Percentiles rank a stretch among this genome's conserved stretches.
phyloP scores from a whole-genome alignment of 2,113 vertebrate genomes.

The Elgaria multicarinata region DNA sequence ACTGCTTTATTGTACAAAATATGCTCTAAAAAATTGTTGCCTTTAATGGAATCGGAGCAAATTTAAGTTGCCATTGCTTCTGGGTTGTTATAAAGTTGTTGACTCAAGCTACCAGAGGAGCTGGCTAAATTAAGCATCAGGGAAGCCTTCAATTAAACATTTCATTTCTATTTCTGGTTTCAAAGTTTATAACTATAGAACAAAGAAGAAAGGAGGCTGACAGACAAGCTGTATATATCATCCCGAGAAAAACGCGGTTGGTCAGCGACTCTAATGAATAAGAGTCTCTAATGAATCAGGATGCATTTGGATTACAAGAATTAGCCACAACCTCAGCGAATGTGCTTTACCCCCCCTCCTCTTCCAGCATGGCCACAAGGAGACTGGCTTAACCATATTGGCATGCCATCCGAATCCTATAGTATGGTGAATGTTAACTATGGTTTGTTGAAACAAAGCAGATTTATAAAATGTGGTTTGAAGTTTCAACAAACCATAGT shows the following conservation, averaged over 20 bases:
- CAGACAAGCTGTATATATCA: conserved; percentile 45
- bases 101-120: conserved; percentile 65
- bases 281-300: no score
- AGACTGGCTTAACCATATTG: not conserved
- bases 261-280: no score
- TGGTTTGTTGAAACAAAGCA: no score
- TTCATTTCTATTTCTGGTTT: conserved; percentile 77
- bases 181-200: conserved; percentile 72
- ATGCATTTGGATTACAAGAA: not conserved
- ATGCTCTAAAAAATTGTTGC: conserved; percentile 63
- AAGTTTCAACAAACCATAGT: no score
- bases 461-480: no score
- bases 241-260: conserved; percentile 54
- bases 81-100: conserved; percentile 67
- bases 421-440: no score
- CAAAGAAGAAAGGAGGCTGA: conserved; percentile 70
- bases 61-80: conserved; percentile 72
- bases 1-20: conserved; percentile 55
- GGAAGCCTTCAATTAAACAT: conserved; percentile 78
- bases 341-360: not conserved
- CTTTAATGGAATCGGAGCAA: conserved; percentile 69
- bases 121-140: conserved; percentile 71
- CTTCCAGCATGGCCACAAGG: not conserved
- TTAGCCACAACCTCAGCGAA: not conserved
- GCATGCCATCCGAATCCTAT: not conserved